phyloP scores from a whole-genome alignment of 2,797 vertebrate species.

The Luscinia luscinia region DNA sequence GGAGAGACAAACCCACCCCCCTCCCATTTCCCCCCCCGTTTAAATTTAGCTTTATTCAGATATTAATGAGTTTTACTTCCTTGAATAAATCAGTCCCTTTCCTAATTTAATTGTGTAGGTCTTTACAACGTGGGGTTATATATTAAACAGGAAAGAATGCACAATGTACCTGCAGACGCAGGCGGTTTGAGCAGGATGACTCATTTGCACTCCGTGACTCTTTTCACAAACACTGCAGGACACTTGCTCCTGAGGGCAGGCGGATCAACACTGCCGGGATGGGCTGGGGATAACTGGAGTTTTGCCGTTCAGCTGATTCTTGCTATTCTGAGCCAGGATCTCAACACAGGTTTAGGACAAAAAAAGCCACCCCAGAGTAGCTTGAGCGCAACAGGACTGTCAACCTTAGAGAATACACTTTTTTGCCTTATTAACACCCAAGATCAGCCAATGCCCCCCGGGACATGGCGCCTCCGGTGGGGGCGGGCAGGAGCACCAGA shows the following conservation, averaged over 20 bases:
- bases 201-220: not conserved
- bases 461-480: constrained; percentile 33
- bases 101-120: not conserved
- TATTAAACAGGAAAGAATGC: not conserved
- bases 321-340: not conserved
- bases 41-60: not conserved
- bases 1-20: fast-evolving
- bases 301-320: not conserved
- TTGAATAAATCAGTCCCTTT: not conserved
- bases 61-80: not conserved
- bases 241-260: not conserved
- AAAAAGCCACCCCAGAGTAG: not conserved
- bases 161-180: not conserved
- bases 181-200: not conserved
- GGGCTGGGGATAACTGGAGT: not conserved
- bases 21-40: fast-evolving
- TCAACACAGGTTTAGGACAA: not conserved
- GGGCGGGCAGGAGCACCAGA: not conserved
- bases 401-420: not conserved
- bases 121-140: not conserved
- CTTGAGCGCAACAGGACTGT: not conserved
- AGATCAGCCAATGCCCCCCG: not conserved
- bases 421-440: not conserved
- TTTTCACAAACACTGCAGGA: not conserved
- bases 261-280: too few relatives aligned